Evolutionary conservation across 2,113 vertebrate species (phyloP), one percentile per base, ranked within the genome.

Genomic region (Hippocampus guttulatus): DNA sequence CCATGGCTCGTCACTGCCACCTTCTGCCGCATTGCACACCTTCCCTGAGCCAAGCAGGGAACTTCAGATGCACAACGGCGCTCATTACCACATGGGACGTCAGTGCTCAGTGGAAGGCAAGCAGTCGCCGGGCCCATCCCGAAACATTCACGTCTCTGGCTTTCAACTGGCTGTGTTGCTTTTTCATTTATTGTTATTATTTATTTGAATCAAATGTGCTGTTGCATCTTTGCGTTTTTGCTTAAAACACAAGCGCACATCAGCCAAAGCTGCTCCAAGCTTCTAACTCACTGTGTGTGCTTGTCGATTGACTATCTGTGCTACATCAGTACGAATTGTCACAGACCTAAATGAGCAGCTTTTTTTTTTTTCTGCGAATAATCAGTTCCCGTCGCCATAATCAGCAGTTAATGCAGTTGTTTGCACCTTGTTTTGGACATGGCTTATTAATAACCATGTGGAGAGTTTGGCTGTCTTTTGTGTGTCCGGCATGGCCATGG

Each of bases 41-140:
- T 96, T 96, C 94, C 95, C 95, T 90, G 96, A 95, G 91, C 94
- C 95, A 88, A 94, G 94, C 94, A 84, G 87, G 76, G 95, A 96
- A 87, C 92, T 93, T 91, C 95, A 96, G 94, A 94, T 92, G 92
- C 97, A 96, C 94, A 95, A 96, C 94, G 95, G 95, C 94, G 92
- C 94, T 92, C 94, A 95, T 92, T 98, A 97, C 95, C 95, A 96
- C 95, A 95, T 94, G 94, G 94, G 94, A 97, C 95, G 95, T 94
- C 97, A 94, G 93, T 98, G 95, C 94, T 94, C 95, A 94, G 95
- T 96, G 94, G 95, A 98, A 99, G 97, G 97, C 96, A 99, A 99
- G 97, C 94, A 91, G 91, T 91, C 94, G 91, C 79, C 92, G 92
- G 91, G 92, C 93, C 93, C 83, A 73, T 85, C 78, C 83, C 78